Conservation (phyloP, 1,140 invertebrate species). For the Gonatopus flavifemur region DNA sequence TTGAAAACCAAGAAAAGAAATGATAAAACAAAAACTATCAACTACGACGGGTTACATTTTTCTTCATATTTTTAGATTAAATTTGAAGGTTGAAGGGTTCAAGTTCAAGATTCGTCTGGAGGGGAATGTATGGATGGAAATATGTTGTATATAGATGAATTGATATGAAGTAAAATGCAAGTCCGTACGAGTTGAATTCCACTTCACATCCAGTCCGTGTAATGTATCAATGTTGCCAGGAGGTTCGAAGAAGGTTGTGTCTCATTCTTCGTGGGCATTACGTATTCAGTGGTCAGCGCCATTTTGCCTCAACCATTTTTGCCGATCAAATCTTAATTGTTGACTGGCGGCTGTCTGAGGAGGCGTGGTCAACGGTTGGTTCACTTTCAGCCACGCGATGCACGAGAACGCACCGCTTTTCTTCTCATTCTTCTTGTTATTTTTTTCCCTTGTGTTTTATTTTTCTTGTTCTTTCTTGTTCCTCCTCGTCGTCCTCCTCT, state of each 20-base stretch:
- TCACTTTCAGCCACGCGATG: slow-evolving; percentile 53
- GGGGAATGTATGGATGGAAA: no score
- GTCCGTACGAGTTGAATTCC: not conserved
- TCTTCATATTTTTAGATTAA: no score
- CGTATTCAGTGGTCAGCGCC: slow-evolving; percentile 56
- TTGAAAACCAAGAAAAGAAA: no score
- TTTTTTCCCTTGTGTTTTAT: slow-evolving; percentile 11
- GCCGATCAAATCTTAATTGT: slow-evolving; percentile 62
- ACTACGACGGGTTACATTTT: no score
- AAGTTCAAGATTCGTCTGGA: no score
- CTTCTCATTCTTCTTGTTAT: slow-evolving; percentile 32
- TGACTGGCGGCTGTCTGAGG: slow-evolving; percentile 60
- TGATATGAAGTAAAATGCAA: no score
- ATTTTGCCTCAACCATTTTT: slow-evolving; percentile 61
- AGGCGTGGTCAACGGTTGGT: slow-evolving; percentile 54
- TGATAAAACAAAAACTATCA: no score
- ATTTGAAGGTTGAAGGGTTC: no score
- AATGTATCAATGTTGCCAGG: not conserved
- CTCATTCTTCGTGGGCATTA: slow-evolving; percentile 46
- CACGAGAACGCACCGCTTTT: slow-evolving; percentile 51
- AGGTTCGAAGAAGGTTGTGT: no score
- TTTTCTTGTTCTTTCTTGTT: slow-evolving; percentile 13
- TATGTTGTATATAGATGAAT: no score
- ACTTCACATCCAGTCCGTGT: not conserved
- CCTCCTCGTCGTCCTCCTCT: slow-evolving; percentile 13